Conservation (phyloP, 2,888 invertebrate species). For the Noctuana brunneofusca region DNA sequence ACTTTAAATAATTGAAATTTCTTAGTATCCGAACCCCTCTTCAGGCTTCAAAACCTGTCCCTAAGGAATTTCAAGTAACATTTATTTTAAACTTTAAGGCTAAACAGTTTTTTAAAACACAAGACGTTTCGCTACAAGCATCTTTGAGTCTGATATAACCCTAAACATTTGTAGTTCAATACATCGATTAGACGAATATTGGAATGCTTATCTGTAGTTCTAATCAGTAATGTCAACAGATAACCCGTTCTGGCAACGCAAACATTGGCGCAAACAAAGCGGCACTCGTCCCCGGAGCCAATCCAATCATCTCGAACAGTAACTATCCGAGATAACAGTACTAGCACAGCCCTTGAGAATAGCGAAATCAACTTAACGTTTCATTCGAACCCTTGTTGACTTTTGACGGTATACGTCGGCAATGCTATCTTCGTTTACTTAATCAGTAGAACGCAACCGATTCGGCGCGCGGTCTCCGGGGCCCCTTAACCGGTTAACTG, state of each 20-base stretch:
- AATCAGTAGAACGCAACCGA: slow-evolving; percentile 74
- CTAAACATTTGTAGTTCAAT: slow-evolving; percentile 21
- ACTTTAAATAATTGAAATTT: too few species aligned
- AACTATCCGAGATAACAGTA: slow-evolving; percentile 73
- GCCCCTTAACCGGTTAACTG: slow-evolving; percentile 74
- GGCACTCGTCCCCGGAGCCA: slow-evolving; percentile 64
- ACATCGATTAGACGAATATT: slow-evolving; percentile 39
- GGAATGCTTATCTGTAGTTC: slow-evolving; percentile 42
- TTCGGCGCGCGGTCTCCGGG: slow-evolving; percentile 68
- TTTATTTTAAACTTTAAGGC: background rate
- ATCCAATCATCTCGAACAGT: slow-evolving; percentile 80
- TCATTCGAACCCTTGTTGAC: slow-evolving; percentile 78
- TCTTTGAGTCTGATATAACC: slow-evolving; percentile 3
- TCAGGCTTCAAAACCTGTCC: too few species aligned
- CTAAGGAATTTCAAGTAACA: background rate
- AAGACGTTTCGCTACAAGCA: too few species aligned
- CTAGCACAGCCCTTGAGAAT: slow-evolving; percentile 71
- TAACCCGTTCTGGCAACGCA: slow-evolving; percentile 47
- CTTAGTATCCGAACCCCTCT: too few species aligned
- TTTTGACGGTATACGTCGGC: slow-evolving; percentile 74
- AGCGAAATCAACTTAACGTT: slow-evolving; percentile 78
- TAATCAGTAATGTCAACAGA: slow-evolving; percentile 45
- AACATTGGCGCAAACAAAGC: slow-evolving; percentile 61
- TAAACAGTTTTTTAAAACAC: background rate
- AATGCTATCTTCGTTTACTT: slow-evolving; percentile 82